These are phyloP conservation scores for Cactoblastis cactorum DNA, from an alignment of 2,888 invertebrate species.

Conservation along the genomic window DNA sequence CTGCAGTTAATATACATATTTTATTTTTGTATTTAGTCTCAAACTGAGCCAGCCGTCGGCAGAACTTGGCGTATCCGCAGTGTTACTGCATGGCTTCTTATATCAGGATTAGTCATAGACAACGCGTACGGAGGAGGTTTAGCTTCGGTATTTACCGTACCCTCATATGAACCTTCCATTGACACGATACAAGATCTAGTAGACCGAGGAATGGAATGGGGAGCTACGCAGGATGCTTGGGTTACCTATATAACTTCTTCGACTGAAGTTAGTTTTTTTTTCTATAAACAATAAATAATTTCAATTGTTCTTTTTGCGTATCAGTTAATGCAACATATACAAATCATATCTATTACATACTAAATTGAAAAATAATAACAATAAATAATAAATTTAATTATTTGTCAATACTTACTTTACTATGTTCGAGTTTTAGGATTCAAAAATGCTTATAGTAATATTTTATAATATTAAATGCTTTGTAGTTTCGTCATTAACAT, in stretches of 20 bases:
- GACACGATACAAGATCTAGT: slow-evolving; percentile 81
- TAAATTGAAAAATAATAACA: no score
- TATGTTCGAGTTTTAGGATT: no score
- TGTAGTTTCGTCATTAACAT: no score
- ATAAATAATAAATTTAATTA: no score
- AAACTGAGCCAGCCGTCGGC: slow-evolving; percentile 19
- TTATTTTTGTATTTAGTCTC: slow-evolving; percentile 2
- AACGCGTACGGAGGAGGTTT: slow-evolving; percentile 84
- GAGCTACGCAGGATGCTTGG: slow-evolving; percentile 84
- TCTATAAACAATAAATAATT: no score
- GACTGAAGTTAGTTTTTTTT: slow-evolving; percentile 55
- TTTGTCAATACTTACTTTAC: no score
- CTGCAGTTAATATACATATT: no score
- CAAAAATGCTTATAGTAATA: no score
- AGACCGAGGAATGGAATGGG: slow-evolving; percentile 80
- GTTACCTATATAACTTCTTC: slow-evolving; percentile 78
- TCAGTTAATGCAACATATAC: no score
- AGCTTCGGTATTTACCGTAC: slow-evolving; percentile 83
- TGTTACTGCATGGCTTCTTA: slow-evolving; percentile 68
- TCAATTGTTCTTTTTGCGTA: no score
- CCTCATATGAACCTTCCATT: slow-evolving; percentile 80
- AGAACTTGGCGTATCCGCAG: slow-evolving; percentile 58
- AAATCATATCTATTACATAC: no score
- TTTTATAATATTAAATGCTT: no score
- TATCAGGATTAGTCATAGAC: slow-evolving; percentile 79